Evolutionary conservation across 1,140 invertebrate species (phyloP).

Genomic region (Drosophila dunni): DNA sequence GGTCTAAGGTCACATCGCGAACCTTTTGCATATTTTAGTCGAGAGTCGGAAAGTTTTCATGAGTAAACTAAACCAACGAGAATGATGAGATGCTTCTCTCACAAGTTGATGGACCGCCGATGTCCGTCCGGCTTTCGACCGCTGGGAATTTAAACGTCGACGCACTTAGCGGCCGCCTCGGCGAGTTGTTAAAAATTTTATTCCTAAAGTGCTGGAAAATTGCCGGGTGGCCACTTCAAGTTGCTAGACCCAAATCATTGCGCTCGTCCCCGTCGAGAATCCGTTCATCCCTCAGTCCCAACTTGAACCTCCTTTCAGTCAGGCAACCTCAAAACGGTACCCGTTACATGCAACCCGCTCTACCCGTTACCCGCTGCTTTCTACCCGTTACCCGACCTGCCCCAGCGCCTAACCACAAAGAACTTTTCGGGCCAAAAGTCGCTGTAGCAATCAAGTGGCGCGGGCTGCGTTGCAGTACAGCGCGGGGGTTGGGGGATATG

Average conservation of each 20-base stretch:
- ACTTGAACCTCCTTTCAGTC: background rate
- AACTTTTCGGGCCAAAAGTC: slow-evolving; percentile 74
- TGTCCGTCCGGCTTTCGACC: slow-evolving; percentile 9
- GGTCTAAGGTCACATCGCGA: slow-evolving; percentile 37
- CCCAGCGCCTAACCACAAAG: slow-evolving; percentile 63
- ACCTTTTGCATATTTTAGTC: slow-evolving; percentile 67
- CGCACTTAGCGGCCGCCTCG: slow-evolving; percentile 76
- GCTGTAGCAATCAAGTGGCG: slow-evolving; percentile 72
- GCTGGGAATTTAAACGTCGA: slow-evolving; percentile 72
- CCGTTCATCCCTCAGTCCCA: slow-evolving; percentile 21
- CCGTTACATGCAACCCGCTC: too few species aligned
- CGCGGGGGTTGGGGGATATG: background rate
- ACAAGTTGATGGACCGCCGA: slow-evolving; percentile 20
- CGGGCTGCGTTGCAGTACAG: background rate
- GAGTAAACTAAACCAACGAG: slow-evolving; percentile 39
- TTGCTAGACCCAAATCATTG: slow-evolving; percentile 33
- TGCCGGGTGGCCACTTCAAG: slow-evolving; percentile 65
- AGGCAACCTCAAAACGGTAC: too few species aligned
- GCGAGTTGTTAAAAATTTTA: slow-evolving; percentile 79
- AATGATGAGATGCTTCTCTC: background rate
- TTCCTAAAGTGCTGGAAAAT: slow-evolving; percentile 79
- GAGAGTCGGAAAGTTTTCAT: slow-evolving; percentile 43
- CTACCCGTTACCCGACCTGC: slow-evolving; percentile 24
- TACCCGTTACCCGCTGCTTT: background rate
- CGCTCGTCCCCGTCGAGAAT: slow-evolving; percentile 37